Evolutionary conservation across 2,888 invertebrate species (phyloP), one percentile per base, ranked within the genome.

Genomic region (Mechanitis messenoides): DNA sequence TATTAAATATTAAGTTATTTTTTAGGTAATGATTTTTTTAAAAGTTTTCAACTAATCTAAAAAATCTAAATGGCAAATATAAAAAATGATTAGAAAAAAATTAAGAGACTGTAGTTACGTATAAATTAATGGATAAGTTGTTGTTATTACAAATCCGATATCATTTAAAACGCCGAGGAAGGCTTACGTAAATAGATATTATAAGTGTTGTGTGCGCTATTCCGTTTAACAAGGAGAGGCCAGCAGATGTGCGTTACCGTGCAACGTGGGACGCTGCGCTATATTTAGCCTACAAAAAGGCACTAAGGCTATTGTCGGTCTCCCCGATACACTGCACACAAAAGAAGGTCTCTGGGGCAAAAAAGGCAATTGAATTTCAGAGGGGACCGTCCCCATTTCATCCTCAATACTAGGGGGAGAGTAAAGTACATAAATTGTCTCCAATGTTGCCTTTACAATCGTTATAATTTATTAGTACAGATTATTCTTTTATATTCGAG

Each of bases 281-380:
- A 90, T 90, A 90, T 90, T 90, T 90, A 90, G 87, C 84, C 78
- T 80, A 82, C 82, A 81, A 79, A 84, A 89, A 89, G 88, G 86
- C 88, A 87, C 76, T 80, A 80, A 75, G 77, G 83, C 83, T 79
- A 85, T 87, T 87, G 87, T 85, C 79, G 75, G 81, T 72, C 83
- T 84, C 87, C 87, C 87, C 81, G 83, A 79, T 79, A 75, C 75
- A 75, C 69, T 74, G 76, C 77, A 76, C 77, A 88, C 88, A 88
- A 89, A 87, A 80, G 80, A 84, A 87, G 85, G 87, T 85, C 85
- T 85, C 80, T 67, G 74, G 70, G 80, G 82, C 77, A 87, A 87
- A 89, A 88, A 87, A 81, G 79, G 79, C 82, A 81, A 84, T 81
- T 79, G 78, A 83, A 74, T 81, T 75, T 76, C 79, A 76, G 76